Evolutionary conservation across 2,888 invertebrate genomes (phyloP).

Genomic region (Heliconius sara): DNA sequence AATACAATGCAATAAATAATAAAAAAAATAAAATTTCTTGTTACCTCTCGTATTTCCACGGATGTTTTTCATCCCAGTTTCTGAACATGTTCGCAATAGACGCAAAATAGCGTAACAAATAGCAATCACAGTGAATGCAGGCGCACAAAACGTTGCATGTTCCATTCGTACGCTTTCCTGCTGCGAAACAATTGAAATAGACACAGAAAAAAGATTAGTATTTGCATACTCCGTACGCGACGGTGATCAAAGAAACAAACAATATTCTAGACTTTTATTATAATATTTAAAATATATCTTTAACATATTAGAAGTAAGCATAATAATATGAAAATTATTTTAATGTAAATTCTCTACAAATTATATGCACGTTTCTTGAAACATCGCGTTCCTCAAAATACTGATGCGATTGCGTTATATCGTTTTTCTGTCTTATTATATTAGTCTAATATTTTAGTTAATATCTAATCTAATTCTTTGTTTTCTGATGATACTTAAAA

Average conservation of each 20-base stretch:
- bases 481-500: no score
- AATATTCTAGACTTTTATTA: not conserved
- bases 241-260: slow-evolving; percentile 24
- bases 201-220: slow-evolving; percentile 34
- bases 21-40: slow-evolving; percentile 21
- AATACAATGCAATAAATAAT: not conserved
- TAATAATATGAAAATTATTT: not conserved
- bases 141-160: slow-evolving; percentile 39
- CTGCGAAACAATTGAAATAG: slow-evolving; percentile 43
- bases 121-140: slow-evolving; percentile 44
- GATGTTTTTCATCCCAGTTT: slow-evolving; percentile 29
- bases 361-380: not conserved
- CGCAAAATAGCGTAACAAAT: slow-evolving; percentile 41
- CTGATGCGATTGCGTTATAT: not conserved
- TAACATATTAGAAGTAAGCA: not conserved
- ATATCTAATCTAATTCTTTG: no score
- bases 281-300: not conserved
- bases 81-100: slow-evolving; percentile 35
- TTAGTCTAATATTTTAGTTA: no score
- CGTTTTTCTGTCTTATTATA: not conserved
- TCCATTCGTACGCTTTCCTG: slow-evolving; percentile 42
- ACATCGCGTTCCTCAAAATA: not conserved
- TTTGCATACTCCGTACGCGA: slow-evolving; percentile 11
- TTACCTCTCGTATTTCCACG: slow-evolving; percentile 31
- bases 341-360: not conserved